These are phyloP conservation scores for Distichodus sexfasciatus DNA, from an alignment of 2,797 vertebrate species.

Conservation along the genomic window DNA sequence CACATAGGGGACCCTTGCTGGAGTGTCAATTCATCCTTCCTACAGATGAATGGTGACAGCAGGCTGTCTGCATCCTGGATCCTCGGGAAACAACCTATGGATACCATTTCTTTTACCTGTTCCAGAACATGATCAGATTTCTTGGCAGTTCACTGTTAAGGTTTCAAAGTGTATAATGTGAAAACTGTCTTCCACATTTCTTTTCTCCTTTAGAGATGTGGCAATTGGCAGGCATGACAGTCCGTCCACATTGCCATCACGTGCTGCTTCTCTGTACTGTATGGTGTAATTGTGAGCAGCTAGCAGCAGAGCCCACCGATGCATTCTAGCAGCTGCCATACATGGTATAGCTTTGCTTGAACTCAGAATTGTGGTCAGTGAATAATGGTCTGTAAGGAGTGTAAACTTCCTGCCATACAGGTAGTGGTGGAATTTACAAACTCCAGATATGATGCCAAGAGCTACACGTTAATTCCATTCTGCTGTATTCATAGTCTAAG, in stretches of 20 bases:
- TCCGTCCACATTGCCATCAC: not conserved
- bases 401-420: not conserved
- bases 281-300: not conserved
- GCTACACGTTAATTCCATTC: not conserved
- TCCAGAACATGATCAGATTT: not conserved
- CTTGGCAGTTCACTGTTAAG: not conserved
- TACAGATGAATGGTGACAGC: not conserved
- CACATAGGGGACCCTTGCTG: not conserved
- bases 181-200: no score
- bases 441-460: conserved; percentile 1
- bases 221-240: not conserved
- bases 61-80: not conserved
- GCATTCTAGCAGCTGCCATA: not conserved
- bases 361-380: not conserved
- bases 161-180: not conserved
- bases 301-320: not conserved
- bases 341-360: not conserved
- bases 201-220: no score
- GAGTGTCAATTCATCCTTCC: not conserved
- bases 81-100: not conserved
- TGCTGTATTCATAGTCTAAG: not conserved
- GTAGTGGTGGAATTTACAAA: not conserved
- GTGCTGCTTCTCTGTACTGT: not conserved
- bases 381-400: not conserved
- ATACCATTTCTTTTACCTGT: conserved; percentile 1